Percentiles rank a stretch among this genome's conserved stretches.
phyloP scores from a whole-genome alignment of 2,888 invertebrate genomes.

The Blastobasis lacticolella region DNA sequence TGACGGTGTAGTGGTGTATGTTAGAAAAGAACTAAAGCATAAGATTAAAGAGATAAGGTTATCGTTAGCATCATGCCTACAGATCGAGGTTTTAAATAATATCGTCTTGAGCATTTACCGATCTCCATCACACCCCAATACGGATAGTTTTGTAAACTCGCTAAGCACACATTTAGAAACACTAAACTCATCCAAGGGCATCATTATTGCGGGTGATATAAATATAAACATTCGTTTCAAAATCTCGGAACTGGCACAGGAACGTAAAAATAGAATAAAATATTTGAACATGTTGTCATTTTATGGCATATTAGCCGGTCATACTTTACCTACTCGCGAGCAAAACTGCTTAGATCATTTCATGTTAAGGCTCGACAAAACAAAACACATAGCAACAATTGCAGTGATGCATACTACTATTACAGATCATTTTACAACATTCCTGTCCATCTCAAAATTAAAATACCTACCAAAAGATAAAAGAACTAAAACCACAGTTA shows the following conservation, averaged over 20 bases:
- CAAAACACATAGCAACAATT: background rate
- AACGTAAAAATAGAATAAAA: background rate
- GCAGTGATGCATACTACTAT: no score
- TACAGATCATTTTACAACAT: no score
- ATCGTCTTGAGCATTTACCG: no score
- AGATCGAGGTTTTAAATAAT: no score
- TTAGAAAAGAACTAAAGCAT: no score
- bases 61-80: no score
- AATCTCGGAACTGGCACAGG: background rate
- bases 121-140: no score
- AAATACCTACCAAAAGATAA: no score
- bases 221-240: background rate
- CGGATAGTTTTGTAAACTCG: background rate
- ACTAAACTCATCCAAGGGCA: background rate
- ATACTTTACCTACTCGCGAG: background rate
- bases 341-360: background rate
- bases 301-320: background rate
- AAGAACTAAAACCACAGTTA: no score
- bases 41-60: no score
- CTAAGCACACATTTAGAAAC: background rate
- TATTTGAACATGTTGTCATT: background rate
- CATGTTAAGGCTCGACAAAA: background rate
- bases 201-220: background rate
- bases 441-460: no score
- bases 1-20: no score